phyloP scores from a whole-genome alignment of 1,140 invertebrate species.

The Pachyrhynchus sulphureomaculatus region DNA sequence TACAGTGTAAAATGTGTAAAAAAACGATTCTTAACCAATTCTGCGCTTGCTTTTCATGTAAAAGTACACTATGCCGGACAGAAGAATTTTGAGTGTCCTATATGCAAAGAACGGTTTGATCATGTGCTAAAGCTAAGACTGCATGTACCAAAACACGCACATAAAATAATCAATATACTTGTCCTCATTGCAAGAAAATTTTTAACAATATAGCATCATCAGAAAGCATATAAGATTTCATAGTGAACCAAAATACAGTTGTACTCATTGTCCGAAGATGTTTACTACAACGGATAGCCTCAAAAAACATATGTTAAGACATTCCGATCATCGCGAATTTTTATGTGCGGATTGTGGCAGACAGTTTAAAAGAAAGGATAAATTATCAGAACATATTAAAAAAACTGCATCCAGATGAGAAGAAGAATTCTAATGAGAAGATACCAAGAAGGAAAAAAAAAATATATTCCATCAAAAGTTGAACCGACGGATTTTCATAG shows the following conservation, averaged over 20 bases:
- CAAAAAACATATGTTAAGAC: constrained; percentile 71
- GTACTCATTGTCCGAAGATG: constrained; percentile 62
- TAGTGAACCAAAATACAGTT: constrained; percentile 65
- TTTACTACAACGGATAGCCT: constrained; percentile 74
- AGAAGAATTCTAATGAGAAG: not conserved
- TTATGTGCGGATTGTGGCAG: constrained; percentile 80
- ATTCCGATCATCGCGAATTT: constrained; percentile 78
- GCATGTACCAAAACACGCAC: constrained; percentile 64
- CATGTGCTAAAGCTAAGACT: constrained; percentile 66
- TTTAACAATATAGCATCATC: constrained; percentile 66
- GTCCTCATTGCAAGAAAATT: constrained; percentile 68
- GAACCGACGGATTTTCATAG: constrained; percentile 73
- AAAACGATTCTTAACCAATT: constrained; percentile 76
- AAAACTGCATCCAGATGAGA: constrained; percentile 68
- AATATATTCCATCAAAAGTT: constrained; percentile 52
- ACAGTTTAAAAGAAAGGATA: constrained; percentile 86
- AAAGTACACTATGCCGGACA: constrained; percentile 67
- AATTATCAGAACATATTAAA: constrained; percentile 77
- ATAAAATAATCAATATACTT: constrained; percentile 71
- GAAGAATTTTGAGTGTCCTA: constrained; percentile 70
- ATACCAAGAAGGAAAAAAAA: constrained; percentile 10
- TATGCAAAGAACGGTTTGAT: constrained; percentile 68
- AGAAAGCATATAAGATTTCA: constrained; percentile 80
- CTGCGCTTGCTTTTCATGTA: constrained; percentile 71
- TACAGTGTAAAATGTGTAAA: constrained; percentile 62